Evolutionary conservation across 2,113 vertebrate species (phyloP), one percentile per base, ranked within the genome.

Genomic region (Coryphaenoides rupestris): DNA sequence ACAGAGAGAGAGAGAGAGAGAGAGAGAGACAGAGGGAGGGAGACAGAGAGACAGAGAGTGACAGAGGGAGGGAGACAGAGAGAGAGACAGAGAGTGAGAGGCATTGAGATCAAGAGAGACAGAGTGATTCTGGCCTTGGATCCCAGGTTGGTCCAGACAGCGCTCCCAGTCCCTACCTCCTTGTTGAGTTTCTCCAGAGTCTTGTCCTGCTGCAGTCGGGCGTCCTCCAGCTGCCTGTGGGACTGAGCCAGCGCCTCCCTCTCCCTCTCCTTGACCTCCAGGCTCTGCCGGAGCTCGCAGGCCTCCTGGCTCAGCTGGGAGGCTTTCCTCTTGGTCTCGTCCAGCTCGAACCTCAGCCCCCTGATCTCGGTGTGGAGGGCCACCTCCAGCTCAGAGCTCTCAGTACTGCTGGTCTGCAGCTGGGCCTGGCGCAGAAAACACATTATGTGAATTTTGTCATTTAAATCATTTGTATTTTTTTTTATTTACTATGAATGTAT

Each of bases 141-240:
- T n/a, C n/a, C n/a, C n/a, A n/a, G n/a, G n/a, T n/a, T n/a, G n/a
- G n/a, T n/a, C n/a, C n/a, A n/a, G n/a, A n/a, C n/a, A 40, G 33
- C 16, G 17, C 47, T 50, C 16, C 47, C 28, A 24, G 40, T 19
- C 57, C 52, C 56, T 22, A 89, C 89, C 66, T 91, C 91, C 68
- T 85, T 90, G 72, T 66, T 88, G 60, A 88, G 68, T 74, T 90
- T 91, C 64, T 90, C 88, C 70, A 90, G 60, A 16, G 79, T 73
- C 60, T 61, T 85, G 21, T 95, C 93, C 19, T 94, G 89, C 63
- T 93, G 83, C 0, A 76, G 87, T 68, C 91, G 94, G 78, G 90
- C 84, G 50, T 95, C 95, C 52, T 96, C 95, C 72, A 96, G 86
- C 76, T 89, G 84, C 9, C 33, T 77, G 81, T 91, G 85, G 56